Evolutionary conservation across 2,797 vertebrate genomes (phyloP).

Genomic region (Xenopus petersii): DNA sequence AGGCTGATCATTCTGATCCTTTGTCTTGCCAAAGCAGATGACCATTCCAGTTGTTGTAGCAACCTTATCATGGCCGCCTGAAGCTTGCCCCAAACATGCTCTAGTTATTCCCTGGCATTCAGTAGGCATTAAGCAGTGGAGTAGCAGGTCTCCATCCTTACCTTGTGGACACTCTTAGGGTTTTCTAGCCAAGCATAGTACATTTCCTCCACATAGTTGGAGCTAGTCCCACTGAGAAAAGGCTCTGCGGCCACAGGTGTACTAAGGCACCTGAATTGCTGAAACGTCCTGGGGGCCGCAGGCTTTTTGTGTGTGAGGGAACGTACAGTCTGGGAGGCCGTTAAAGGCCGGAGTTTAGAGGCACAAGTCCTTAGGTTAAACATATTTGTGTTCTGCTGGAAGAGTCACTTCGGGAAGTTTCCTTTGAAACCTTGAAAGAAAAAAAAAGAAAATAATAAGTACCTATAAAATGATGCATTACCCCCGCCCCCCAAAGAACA

Average conservation of each 20-base stretch:
- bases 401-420: slow-evolving; percentile 10
- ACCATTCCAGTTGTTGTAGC: no score
- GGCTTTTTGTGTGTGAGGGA: slow-evolving; percentile 64
- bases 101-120: not conserved
- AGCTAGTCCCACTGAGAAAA: slow-evolving; percentile 88
- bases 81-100: slow-evolving; percentile 57
- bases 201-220: slow-evolving; percentile 96
- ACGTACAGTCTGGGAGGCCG: slow-evolving; percentile 73
- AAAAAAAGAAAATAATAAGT: not conserved
- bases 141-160: slow-evolving; percentile 58
- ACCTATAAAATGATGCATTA: no score
- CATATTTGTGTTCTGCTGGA: slow-evolving; percentile 67
- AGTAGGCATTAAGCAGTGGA: not conserved
- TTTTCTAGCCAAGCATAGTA: slow-evolving; percentile 92
- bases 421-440: slow-evolving; percentile 21
- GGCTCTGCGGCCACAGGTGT: slow-evolving; percentile 80
- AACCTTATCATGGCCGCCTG: not conserved
- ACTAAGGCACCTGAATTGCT: slow-evolving; percentile 69
- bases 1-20: not conserved
- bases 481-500: no score
- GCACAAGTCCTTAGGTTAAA: slow-evolving; percentile 87
- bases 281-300: slow-evolving; percentile 72
- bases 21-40: not conserved
- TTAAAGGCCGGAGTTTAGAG: slow-evolving; percentile 76
- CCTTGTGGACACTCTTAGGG: slow-evolving; percentile 94